Evolutionary conservation across 2,797 vertebrate species (phyloP).

Genomic region (Tadarida brasiliensis): DNA sequence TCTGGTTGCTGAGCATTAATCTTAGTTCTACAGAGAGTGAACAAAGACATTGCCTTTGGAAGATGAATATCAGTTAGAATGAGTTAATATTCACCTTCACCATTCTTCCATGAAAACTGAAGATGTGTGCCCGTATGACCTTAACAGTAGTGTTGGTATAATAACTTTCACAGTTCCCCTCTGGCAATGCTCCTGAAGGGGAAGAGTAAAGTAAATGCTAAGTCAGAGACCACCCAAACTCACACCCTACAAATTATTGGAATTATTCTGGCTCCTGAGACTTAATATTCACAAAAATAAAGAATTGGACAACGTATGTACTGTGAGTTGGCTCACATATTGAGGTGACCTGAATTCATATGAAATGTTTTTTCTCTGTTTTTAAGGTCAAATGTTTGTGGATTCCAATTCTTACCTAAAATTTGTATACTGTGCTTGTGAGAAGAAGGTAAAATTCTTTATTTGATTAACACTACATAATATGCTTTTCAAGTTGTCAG

Average conservation of each 20-base stretch:
- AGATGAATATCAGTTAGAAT: neutral
- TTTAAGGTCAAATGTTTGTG: slow-evolving; percentile 64
- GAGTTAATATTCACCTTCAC: neutral
- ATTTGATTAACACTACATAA: slow-evolving; percentile 79
- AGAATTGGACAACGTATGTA: neutral
- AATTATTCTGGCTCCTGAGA: neutral
- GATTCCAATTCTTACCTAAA: slow-evolving; percentile 65
- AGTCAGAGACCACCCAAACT: neutral
- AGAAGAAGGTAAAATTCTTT: slow-evolving; percentile 74
- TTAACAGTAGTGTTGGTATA: neutral
- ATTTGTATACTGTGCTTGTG: slow-evolving; percentile 56
- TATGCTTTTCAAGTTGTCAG: slow-evolving; percentile 71
- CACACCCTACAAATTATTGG: neutral
- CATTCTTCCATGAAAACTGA: neutral
- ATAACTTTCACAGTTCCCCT: neutral
- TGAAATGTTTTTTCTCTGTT: slow-evolving; percentile 39
- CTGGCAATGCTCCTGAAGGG: neutral
- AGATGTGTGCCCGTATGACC: neutral
- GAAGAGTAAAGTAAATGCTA: neutral
- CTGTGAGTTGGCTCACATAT: slow-evolving; percentile 15
- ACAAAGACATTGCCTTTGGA: neutral
- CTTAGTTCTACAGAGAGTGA: neutral
- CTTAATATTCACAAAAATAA: neutral
- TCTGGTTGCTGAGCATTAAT: neutral
- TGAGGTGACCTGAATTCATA: neutral